phyloP scores from a whole-genome alignment of 2,113 vertebrate species.

The Chrysemys picta region DNA sequence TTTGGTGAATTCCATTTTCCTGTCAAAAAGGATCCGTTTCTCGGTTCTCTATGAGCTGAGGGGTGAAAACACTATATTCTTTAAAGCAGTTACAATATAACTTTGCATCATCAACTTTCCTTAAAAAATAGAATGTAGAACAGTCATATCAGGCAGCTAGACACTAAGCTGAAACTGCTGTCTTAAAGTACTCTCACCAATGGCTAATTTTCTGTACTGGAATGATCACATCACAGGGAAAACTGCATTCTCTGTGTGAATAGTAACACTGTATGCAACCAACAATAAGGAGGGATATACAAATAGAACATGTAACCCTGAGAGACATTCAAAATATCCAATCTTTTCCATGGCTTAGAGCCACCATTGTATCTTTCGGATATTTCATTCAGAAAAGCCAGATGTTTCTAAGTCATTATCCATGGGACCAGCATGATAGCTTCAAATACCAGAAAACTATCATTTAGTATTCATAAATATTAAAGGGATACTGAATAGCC shows the following conservation, averaged over 20 bases:
- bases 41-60: no score
- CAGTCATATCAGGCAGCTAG: background rate
- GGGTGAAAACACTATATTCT: background rate
- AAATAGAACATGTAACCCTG: slow-evolving; percentile 36
- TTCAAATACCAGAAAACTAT: background rate
- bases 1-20: background rate
- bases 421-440: background rate
- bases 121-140: background rate
- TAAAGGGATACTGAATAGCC: background rate
- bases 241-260: slow-evolving; percentile 1
- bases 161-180: slow-evolving; percentile 41
- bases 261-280: slow-evolving; percentile 48
- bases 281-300: background rate
- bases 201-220: slow-evolving; percentile 43
- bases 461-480: background rate
- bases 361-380: background rate
- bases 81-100: background rate
- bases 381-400: slow-evolving; percentile 64
- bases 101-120: background rate
- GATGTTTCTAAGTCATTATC: background rate
- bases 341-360: background rate
- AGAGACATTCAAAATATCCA: background rate
- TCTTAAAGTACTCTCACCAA: slow-evolving; percentile 50
- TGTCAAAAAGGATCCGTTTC: background rate
- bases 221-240: slow-evolving; percentile 23